These are phyloP conservation scores for Dryocosmus kuriphilus DNA, from an alignment of 2,888 invertebrate species.

Conservation along the genomic window DNA sequence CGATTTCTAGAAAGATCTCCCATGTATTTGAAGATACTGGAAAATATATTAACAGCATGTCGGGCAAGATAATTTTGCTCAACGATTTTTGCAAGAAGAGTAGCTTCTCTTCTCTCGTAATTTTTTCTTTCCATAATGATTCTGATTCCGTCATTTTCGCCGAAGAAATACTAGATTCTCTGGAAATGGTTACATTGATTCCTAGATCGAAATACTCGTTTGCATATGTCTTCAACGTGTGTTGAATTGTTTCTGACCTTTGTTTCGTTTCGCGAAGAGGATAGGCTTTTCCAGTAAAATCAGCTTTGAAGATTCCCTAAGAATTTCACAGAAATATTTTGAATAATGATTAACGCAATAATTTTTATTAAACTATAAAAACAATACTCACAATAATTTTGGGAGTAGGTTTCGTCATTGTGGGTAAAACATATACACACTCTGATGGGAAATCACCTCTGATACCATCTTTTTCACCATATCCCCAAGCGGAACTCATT, in stretches of 20 bases:
- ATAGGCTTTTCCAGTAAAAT: conserved; percentile 58
- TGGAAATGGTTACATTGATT: conserved; percentile 79
- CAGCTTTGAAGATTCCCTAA: conserved; percentile 76
- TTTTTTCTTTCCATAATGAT: conserved; percentile 92
- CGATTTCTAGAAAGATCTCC: conserved; percentile 93
- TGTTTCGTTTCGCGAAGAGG: conserved; percentile 49
- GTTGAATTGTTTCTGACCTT: conserved; percentile 84
- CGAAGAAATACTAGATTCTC: conserved; percentile 83
- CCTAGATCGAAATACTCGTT: conserved; percentile 87
- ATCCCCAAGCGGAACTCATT: conserved; percentile 85
- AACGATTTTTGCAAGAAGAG: conserved; percentile 87
- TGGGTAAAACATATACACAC: conserved; percentile 91
- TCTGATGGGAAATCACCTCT: conserved; percentile 93
- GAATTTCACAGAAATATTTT: conserved; percentile 32
- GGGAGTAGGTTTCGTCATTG: conserved; percentile 86
- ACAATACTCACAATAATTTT: conserved; percentile 55
- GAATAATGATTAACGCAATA: too few relatives aligned
- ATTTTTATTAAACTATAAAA: background rate
- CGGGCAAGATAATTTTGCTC: conserved; percentile 85
- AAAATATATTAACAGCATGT: conserved; percentile 86
- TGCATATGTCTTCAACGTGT: conserved; percentile 91
- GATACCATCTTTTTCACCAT: conserved; percentile 84
- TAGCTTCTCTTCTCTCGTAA: conserved; percentile 88
- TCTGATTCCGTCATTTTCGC: conserved; percentile 83
- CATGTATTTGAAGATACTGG: conserved; percentile 91